A percentile compares a stretch with the other conserved stretches of the same genome.
These are phyloP conservation scores for Vulpes ferrilata DNA, from an alignment of 2,113 vertebrate genomes.

Conservation along the genomic window DNA sequence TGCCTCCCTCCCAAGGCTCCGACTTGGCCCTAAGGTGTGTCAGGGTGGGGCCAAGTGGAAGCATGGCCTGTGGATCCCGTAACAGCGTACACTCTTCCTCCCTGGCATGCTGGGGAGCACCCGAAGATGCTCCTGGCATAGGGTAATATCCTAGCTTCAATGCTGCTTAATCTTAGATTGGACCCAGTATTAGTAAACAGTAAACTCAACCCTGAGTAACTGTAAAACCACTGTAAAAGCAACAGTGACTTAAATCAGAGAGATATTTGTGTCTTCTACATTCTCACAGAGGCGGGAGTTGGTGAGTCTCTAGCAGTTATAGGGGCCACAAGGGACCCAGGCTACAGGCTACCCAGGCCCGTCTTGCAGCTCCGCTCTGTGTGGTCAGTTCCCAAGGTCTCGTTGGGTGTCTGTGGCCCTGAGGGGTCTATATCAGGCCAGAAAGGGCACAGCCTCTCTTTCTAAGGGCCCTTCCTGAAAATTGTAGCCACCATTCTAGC, in stretches of 20 bases:
- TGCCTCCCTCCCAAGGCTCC: too few relatives aligned
- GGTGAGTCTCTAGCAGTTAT: neutral
- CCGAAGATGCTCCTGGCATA: neutral
- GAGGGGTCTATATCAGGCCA: neutral
- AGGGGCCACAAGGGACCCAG: neutral
- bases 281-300: neutral
- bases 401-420: neutral
- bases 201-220: neutral
- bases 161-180: neutral
- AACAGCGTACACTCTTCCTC: neutral
- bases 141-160: neutral
- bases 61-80: neutral
- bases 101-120: neutral
- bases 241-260: neutral
- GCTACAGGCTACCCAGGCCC: too few relatives aligned
- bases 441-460: neutral
- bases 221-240: rapidly evolving
- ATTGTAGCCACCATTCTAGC: neutral
- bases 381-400: neutral
- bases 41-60: too few relatives aligned
- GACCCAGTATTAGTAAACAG: neutral
- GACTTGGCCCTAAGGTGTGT: too few relatives aligned
- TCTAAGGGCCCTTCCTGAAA: neutral
- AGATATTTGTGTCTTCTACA: neutral
- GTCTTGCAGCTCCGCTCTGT: rapidly evolving